Conservation (phyloP, 2,797 vertebrate species). For the Macropus fuliginosus region DNA sequence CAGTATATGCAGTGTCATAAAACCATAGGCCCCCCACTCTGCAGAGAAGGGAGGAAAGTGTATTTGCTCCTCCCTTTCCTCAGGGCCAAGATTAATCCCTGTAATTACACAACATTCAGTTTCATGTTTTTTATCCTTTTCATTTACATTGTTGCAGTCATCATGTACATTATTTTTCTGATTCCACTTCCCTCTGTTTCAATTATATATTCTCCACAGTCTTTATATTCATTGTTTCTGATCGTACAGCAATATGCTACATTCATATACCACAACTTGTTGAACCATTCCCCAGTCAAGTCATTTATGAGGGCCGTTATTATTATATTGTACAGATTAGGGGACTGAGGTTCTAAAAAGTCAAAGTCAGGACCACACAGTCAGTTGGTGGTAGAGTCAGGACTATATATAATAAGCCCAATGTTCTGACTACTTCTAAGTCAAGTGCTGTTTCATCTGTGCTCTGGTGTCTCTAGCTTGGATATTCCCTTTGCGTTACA, state of each 20-base stretch:
- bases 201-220: neutral
- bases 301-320: neutral
- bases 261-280: neutral
- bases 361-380: neutral
- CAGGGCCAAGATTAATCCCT: neutral
- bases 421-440: neutral
- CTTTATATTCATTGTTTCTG: neutral
- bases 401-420: neutral
- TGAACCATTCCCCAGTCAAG: neutral
- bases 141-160: neutral
- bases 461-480: neutral
- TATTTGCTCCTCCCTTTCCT: neutral
- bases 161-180: neutral
- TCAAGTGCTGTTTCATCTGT: neutral
- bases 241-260: neutral
- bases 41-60: neutral
- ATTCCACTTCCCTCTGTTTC: neutral
- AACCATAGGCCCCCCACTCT: neutral
- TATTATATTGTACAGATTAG: neutral
- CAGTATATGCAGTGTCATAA: neutral
- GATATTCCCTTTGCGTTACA: neutral
- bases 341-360: neutral
- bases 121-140: neutral
- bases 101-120: neutral
- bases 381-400: neutral